Evolutionary conservation across 2,888 invertebrate species (phyloP).

Genomic region (Lepidocyrtoides sp.): DNA sequence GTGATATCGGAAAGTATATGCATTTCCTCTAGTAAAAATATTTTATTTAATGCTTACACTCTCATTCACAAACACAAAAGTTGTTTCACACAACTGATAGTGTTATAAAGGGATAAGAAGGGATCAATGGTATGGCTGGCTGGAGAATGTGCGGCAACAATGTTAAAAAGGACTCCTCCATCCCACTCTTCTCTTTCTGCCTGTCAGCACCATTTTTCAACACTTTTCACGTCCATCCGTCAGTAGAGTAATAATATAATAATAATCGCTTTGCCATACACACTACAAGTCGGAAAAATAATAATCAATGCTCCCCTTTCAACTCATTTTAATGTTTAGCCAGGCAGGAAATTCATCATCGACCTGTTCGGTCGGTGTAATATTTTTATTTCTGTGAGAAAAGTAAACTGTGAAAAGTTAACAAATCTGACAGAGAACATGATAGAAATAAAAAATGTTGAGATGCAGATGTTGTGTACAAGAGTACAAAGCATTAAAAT

Average conservation of each 20-base stretch:
- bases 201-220: slow-evolving; percentile 47
- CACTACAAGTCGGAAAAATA: background rate
- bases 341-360: slow-evolving; percentile 33
- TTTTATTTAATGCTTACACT: slow-evolving; percentile 26
- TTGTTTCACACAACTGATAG: background rate
- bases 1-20: background rate
- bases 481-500: no score
- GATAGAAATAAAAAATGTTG: background rate
- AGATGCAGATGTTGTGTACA: no score
- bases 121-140: background rate
- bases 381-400: slow-evolving; percentile 61
- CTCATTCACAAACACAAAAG: slow-evolving; percentile 28
- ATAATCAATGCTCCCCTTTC: slow-evolving; percentile 47
- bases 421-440: background rate
- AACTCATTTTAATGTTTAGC: slow-evolving; percentile 13
- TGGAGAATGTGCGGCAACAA: background rate
- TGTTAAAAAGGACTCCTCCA: background rate
- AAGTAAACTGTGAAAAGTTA: slow-evolving; percentile 57
- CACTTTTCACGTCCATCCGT: slow-evolving; percentile 46
- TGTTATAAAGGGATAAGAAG: background rate
- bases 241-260: background rate
- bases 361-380: background rate
- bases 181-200: background rate
- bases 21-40: slow-evolving; percentile 2
- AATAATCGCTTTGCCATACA: background rate